Evolutionary conservation across 2,888 invertebrate species (phyloP), one percentile per base, ranked within the genome.

Genomic region (Dioctria linearis): DNA sequence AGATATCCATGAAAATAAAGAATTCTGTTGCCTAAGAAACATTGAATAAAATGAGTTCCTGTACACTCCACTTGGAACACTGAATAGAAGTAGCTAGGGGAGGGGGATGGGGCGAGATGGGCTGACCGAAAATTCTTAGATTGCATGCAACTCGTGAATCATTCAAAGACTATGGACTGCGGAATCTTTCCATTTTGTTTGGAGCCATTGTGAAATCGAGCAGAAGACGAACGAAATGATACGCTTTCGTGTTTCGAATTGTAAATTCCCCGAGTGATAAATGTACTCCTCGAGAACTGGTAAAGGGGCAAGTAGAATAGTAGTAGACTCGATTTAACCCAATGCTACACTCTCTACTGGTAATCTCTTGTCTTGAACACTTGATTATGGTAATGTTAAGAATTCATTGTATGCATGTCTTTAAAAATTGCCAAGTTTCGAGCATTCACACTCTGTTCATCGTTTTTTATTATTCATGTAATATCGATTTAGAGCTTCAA

Each of bases 161-260:
- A 80, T 82, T 82, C 66, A 78, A 73, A 80, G 71, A 65, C 66
- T 51, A 42, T 78, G 57, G 66, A 66, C 25, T 25, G 25, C 42
- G 67, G 43, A 42, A 78, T 65, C 43, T 54, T 63, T 67, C 76
- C 76, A 76, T 76, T 76, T 63, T 63, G 49, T 78, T 66, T 54
- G 51, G 57, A 66, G 78, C 78, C 57, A 59, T 59, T 69, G 79
- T 79, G 79, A 69, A 79, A 79, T 79, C 79, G 79, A 79, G 69
- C 69, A 79, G 69, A 79, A 79, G 59, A 69, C 67, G 69, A 67
- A 46, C 46, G 69, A 69, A 79, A 84, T 83, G 82, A 82, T 83
- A 84, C 82, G 81, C 80, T 84, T 84, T 83, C 83, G 83, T 84
- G 83, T 83, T 83, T 83, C 82, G 83, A 84, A 84, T 84, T 84